These are phyloP conservation scores for Temnothorax curvispinosus DNA, from an alignment of 1,140 invertebrate genomes.

Conservation along the genomic window DNA sequence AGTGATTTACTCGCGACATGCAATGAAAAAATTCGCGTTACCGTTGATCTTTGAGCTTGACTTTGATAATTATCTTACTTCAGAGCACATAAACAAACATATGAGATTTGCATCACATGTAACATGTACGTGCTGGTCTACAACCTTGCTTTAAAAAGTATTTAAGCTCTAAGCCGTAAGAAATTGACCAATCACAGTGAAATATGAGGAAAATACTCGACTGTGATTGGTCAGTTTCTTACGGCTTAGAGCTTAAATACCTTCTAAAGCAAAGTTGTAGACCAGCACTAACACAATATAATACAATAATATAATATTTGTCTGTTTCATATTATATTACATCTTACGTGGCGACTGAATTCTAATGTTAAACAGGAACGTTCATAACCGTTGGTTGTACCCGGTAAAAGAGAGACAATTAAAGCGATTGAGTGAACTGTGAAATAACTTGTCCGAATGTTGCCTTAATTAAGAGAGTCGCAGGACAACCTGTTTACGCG, in stretches of 20 bases:
- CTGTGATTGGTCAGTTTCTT: too few species aligned
- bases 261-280: too few species aligned
- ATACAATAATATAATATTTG: background rate
- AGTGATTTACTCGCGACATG: constrained; percentile 13
- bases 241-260: too few species aligned
- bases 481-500: constrained; percentile 27
- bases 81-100: background rate
- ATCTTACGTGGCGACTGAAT: background rate
- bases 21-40: background rate
- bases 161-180: too few species aligned
- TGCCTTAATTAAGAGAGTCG: background rate
- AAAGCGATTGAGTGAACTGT: background rate
- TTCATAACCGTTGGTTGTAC: background rate
- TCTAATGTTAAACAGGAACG: background rate
- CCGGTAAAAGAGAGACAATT: background rate
- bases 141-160: too few species aligned
- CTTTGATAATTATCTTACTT: background rate
- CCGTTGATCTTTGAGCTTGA: background rate
- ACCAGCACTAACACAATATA: background rate
- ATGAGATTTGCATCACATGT: background rate
- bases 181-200: too few species aligned
- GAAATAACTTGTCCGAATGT: constrained; percentile 3
- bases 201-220: too few species aligned
- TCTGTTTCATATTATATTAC: background rate
- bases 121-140: too few species aligned